Conservation (phyloP, 2,888 invertebrate species). For the Aleiodes alternator region DNA sequence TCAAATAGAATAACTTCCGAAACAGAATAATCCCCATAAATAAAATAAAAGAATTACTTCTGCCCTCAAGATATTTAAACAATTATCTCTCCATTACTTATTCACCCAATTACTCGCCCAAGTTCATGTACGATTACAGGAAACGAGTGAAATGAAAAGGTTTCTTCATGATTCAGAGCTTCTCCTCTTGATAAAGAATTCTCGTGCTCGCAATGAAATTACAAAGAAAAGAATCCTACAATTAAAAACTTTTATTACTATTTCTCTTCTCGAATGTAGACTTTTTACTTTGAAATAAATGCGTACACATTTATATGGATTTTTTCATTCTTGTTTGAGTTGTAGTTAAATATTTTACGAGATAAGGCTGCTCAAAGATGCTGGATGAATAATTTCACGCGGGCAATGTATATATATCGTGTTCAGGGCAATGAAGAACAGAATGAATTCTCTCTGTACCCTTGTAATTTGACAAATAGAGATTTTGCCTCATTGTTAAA, state of each 20-base stretch:
- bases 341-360: neutral
- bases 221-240: slow-evolving; percentile 8
- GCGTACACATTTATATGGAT: neutral
- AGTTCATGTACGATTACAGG: neutral
- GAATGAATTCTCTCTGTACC: neutral
- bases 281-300: slow-evolving; percentile 8
- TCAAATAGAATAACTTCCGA: too few relatives aligned
- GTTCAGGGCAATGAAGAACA: neutral
- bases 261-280: neutral
- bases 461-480: slow-evolving; percentile 15
- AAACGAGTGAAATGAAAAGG: neutral
- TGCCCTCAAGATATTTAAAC: too few relatives aligned
- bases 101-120: neutral
- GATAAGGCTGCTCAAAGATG: slow-evolving; percentile 20
- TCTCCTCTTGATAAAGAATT: neutral
- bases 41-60: too few relatives aligned
- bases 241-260: neutral
- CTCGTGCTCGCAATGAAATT: slow-evolving; percentile 1
- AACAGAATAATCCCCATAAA: too few relatives aligned
- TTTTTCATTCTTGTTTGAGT: slow-evolving; percentile 11
- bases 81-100: neutral
- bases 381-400: slow-evolving; percentile 16
- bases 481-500: slow-evolving; percentile 17
- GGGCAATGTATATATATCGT: slow-evolving; percentile 23
- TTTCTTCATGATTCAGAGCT: neutral